phyloP scores from a whole-genome alignment of 2,113 vertebrate species.

The Rafetus swinhoei region DNA sequence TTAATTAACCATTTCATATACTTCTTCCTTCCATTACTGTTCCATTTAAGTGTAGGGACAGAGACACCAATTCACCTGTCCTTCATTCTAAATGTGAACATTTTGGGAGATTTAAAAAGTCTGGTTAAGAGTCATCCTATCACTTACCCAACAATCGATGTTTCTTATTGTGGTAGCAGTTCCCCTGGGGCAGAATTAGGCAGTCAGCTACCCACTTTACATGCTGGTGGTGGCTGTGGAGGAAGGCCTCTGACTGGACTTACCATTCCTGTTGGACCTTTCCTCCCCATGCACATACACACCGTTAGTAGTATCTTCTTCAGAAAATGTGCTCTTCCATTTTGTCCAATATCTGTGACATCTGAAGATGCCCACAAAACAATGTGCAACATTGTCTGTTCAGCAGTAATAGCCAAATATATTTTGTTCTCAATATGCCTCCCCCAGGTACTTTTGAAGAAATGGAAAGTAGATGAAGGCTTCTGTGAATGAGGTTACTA shows the following conservation, averaged over 20 bases:
- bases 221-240: not conserved
- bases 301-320: not conserved
- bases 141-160: not conserved
- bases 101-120: not conserved
- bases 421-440: slow-evolving; percentile 3
- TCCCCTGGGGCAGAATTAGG: not conserved
- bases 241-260: not conserved
- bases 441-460: slow-evolving; percentile 42
- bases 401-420: slow-evolving; percentile 60
- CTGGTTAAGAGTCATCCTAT: not conserved
- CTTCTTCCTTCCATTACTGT: not conserved
- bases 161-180: not conserved
- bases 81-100: not conserved
- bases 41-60: not conserved
- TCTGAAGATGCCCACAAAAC: slow-evolving; percentile 21
- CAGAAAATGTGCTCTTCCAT: not conserved
- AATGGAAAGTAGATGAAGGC: slow-evolving; percentile 61
- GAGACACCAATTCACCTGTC: not conserved
- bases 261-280: not conserved
- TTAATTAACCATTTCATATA: not conserved
- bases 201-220: not conserved
- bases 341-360: not conserved
- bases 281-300: not conserved
- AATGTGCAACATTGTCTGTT: not conserved
- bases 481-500: slow-evolving; percentile 38